Evolutionary conservation across 2,888 invertebrate genomes (phyloP).

Genomic region (Tupiocoris notatus): DNA sequence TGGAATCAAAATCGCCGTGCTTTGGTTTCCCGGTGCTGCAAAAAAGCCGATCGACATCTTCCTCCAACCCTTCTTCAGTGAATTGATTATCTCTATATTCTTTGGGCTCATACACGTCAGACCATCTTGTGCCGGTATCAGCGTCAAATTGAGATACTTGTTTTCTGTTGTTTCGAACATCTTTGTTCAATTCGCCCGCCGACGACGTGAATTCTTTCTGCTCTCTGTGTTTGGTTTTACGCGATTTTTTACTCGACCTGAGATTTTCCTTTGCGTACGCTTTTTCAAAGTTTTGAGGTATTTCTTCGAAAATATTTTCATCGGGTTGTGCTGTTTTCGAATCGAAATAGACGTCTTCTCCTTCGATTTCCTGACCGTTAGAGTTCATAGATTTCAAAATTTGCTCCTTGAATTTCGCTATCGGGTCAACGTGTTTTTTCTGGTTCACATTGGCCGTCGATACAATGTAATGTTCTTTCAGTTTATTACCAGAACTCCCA

Average conservation of each 20-base stretch:
- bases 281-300: too few species aligned
- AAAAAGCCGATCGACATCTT: background rate
- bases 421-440: constrained; percentile 1
- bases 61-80: background rate
- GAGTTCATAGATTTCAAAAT: background rate
- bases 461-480: background rate
- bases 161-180: too few species aligned
- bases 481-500: too few species aligned
- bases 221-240: background rate
- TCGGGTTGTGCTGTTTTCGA: background rate
- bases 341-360: background rate
- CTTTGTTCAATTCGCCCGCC: background rate
- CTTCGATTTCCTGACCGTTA: background rate
- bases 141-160: too few species aligned
- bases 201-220: background rate
- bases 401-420: constrained; percentile 12
- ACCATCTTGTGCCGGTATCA: background rate
- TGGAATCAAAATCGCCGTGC: background rate
- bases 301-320: background rate
- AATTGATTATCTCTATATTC: background rate
- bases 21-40: background rate
- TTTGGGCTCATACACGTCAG: background rate
- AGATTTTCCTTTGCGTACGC: too few species aligned
- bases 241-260: background rate
- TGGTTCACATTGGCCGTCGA: background rate